Conservation (phyloP, 2,113 vertebrate species). For the Rissa tridactyla region DNA sequence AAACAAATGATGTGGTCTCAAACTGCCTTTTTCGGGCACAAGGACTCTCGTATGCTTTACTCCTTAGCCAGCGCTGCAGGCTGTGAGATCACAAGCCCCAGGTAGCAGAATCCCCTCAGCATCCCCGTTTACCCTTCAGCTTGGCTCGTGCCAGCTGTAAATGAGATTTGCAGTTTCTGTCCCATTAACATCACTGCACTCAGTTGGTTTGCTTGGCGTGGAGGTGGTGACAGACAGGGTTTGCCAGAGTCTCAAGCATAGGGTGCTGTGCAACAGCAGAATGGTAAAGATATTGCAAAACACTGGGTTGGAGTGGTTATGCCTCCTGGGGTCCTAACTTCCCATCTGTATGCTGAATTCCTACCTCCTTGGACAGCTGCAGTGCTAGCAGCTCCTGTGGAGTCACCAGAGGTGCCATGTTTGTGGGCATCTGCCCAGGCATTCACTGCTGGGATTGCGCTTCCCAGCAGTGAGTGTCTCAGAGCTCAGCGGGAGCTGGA, state of each 20-base stretch:
- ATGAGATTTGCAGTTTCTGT: neutral
- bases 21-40: neutral
- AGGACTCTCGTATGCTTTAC: neutral
- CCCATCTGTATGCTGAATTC: neutral
- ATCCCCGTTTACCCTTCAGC: neutral
- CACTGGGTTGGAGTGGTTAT: neutral
- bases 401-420: neutral
- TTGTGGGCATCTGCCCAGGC: neutral
- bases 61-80: neutral
- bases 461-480: neutral
- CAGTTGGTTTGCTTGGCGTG: neutral
- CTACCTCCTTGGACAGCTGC: neutral
- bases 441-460: neutral
- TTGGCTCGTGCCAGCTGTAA: neutral
- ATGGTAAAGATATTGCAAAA: neutral
- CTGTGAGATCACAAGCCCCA: neutral
- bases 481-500: neutral
- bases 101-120: neutral
- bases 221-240: neutral
- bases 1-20: neutral
- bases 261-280: rapidly evolving
- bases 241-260: neutral
- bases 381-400: neutral
- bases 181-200: neutral
- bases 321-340: neutral